Conservation (phyloP, 2,797 vertebrate genomes). For the Passerculus sandwichensis region DNA sequence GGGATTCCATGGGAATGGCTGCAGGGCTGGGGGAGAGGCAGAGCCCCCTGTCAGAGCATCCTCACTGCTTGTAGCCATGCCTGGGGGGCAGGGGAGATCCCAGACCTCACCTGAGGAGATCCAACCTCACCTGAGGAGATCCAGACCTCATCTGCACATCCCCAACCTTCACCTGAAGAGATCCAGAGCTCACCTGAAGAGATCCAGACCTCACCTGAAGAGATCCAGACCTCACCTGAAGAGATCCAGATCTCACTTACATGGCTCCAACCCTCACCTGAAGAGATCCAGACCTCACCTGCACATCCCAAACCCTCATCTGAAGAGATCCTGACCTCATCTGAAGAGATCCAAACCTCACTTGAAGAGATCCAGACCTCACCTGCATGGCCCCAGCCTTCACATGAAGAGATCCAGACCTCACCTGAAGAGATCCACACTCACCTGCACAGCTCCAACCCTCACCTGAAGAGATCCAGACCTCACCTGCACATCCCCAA, state of each 20-base stretch:
- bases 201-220: background rate
- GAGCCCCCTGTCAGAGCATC: background rate
- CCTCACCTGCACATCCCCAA: background rate
- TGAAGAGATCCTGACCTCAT: background rate
- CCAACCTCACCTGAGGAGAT: background rate
- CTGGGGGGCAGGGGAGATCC: background rate
- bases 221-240: background rate
- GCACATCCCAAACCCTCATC: too few relatives aligned
- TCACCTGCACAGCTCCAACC: background rate
- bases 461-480: background rate
- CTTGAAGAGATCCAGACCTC: background rate
- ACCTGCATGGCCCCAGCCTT: background rate
- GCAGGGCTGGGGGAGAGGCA: background rate
- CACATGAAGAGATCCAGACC: background rate
- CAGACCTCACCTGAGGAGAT: background rate
- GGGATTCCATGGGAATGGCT: background rate
- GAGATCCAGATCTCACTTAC: background rate
- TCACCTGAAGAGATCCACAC: background rate
- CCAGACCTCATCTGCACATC: background rate
- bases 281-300: background rate
- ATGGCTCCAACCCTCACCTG: too few relatives aligned
- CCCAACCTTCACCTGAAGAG: rapidly evolving
- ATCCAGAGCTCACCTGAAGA: background rate
- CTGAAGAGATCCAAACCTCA: background rate
- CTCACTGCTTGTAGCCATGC: background rate